Percentiles rank a stretch among this genome's conserved stretches.
Evolutionary conservation across 2,888 invertebrate genomes (phyloP).

Genomic region (Conops quadrifasciatus): DNA sequence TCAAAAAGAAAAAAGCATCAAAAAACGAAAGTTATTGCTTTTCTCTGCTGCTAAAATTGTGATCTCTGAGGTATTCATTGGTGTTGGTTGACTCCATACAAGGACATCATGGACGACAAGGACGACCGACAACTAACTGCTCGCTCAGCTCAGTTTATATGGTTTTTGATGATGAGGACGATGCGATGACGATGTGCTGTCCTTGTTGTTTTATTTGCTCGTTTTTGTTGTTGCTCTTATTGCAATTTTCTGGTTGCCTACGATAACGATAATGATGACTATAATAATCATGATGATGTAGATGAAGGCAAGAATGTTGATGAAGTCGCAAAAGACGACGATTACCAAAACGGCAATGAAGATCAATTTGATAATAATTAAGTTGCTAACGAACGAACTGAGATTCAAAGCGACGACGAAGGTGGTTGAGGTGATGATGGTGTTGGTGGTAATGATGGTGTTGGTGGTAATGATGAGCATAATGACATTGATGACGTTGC

Average conservation of each 20-base stretch:
- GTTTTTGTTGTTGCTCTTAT: neutral
- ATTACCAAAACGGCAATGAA: neutral
- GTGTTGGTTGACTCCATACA: neutral
- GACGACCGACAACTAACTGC: neutral
- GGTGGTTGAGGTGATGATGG: neutral
- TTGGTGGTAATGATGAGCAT: conserved; percentile 3
- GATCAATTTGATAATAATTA: neutral
- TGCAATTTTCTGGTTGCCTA: neutral
- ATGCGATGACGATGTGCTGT: no score
- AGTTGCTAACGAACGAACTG: neutral
- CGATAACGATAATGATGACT: neutral
- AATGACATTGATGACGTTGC: neutral
- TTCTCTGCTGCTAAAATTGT: neutral
- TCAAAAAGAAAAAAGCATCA: neutral
- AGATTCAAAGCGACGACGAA: no score
- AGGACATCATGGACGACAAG: no score
- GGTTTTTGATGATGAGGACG: neutral
- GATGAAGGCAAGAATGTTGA: neutral
- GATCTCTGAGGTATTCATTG: neutral
- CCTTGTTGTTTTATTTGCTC: no score
- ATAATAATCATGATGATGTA: conserved; percentile 5
- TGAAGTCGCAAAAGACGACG: neutral
- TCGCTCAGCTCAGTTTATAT: neutral
- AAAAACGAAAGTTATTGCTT: conserved; percentile 9
- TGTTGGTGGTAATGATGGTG: neutral